phyloP scores from a whole-genome alignment of 2,888 invertebrate species.

The Orthonevra nobilis region DNA sequence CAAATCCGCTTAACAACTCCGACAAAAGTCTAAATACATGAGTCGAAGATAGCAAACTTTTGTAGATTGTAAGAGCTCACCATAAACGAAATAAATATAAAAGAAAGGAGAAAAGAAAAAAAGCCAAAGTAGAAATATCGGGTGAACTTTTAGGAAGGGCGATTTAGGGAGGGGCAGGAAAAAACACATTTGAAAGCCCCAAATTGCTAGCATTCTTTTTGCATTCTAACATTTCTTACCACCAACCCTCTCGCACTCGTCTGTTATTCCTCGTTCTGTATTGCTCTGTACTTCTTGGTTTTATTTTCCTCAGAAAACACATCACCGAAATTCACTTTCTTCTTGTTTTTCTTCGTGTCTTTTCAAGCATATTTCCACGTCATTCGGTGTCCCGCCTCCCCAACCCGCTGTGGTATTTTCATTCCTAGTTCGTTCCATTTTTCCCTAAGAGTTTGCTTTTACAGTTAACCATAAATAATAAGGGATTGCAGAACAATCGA shows the following conservation, averaged over 20 bases:
- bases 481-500: slow-evolving; percentile 65
- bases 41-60: slow-evolving; percentile 44
- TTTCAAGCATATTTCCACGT: slow-evolving; percentile 63
- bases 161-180: slow-evolving; percentile 54
- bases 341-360: slow-evolving; percentile 64
- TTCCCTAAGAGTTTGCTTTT: slow-evolving; percentile 42
- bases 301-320: slow-evolving; percentile 16
- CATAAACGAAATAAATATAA: slow-evolving; percentile 29
- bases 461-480: slow-evolving; percentile 70
- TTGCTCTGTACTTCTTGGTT: neutral
- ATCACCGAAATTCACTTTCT: slow-evolving; percentile 59
- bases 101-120: slow-evolving; percentile 26
- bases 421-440: slow-evolving; percentile 34
- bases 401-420: neutral
- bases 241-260: slow-evolving; percentile 15
- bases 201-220: slow-evolving; percentile 69
- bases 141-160: slow-evolving; percentile 38
- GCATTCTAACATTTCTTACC: slow-evolving; percentile 50
- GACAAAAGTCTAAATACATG: slow-evolving; percentile 38
- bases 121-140: neutral
- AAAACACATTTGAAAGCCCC: slow-evolving; percentile 55
- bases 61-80: slow-evolving; percentile 29
- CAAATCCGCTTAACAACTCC: slow-evolving; percentile 32
- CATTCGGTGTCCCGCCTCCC: slow-evolving; percentile 14
- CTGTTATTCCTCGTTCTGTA: neutral